Evolutionary conservation across 2,113 vertebrate genomes (phyloP), one percentile per base, ranked within the genome.

Genomic region (Redunca redunca): DNA sequence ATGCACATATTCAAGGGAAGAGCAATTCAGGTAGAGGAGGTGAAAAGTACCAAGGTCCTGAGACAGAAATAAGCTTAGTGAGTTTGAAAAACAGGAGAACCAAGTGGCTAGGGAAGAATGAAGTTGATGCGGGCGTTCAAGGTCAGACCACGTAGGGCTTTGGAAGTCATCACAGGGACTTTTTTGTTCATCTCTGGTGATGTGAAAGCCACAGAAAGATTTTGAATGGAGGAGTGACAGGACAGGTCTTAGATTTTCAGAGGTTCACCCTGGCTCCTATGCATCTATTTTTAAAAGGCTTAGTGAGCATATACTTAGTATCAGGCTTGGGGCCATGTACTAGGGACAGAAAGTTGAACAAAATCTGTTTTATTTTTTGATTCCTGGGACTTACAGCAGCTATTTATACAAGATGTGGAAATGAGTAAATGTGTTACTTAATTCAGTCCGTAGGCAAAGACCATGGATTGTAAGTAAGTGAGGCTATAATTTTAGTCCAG

Each of bases 371-470:
- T 28, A 90, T 78, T 53, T 77, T 92, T 95, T 52, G 8, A n/a
- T 48, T 87, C 64, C 50, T 16, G 89, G 28, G 89, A 46, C 67
- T 83, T 92, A 64, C 71, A 95, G 58, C 10, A 71, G 46, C 80
- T 90, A 40, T 87, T 87, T 92, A 64, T 53, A 81, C 30, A 81
- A 58, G 71, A 71, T 85, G 6, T 78, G 90, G 86, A 97, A 92
- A 86, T 85, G 90, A 95, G 60, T 60, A 67, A 88, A 82, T 43
- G 53, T 83, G 90, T 96, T 91, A n/a, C 43, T 97, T 93, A 91
- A 95, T 94, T 95, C 83, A 89, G 58, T 55, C 28, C 43, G 50
- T 94, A 77, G 88, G n/a, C 74, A 92, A 83, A 58, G 43, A 83
- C 84, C 88, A 71, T 11, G 50, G 50, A 12, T 83, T 87, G 30